A percentile compares a stretch with the other conserved stretches of the same genome.
These are phyloP conservation scores for Schrankia costaestrigalis DNA, from an alignment of 2,888 invertebrate genomes.

Conservation along the genomic window DNA sequence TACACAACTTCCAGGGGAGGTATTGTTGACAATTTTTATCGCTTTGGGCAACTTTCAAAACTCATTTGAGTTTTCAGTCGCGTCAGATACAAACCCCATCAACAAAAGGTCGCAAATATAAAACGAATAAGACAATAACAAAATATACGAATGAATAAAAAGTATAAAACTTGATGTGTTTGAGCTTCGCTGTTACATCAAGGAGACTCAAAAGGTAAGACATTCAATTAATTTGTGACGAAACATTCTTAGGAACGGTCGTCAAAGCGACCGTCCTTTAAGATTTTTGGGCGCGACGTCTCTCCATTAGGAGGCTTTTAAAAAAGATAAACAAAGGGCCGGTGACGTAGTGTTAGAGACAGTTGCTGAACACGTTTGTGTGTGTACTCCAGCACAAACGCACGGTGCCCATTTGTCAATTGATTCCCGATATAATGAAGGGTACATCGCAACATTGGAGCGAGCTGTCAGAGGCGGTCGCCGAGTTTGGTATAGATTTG, in stretches of 20 bases:
- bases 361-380: conserved; percentile 37
- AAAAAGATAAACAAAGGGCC: conserved; percentile 58
- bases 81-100: conserved; percentile 11
- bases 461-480: conserved; percentile 71
- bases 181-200: conserved; percentile 29
- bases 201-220: conserved; percentile 33
- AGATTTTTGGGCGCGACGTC: conserved; percentile 28
- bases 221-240: conserved; percentile 43
- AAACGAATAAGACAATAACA: conserved; percentile 20
- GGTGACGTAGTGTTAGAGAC: conserved; percentile 16
- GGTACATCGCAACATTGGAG: conserved; percentile 72
- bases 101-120: conserved; percentile 21
- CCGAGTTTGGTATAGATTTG: conserved; percentile 64
- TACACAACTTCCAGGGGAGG: no score
- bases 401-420: conserved; percentile 71
- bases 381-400: conserved; percentile 34
- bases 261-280: conserved; percentile 27
- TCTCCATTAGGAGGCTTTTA: conserved; percentile 48
- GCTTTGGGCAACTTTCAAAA: conserved; percentile 11
- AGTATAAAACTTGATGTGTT: conserved; percentile 24
- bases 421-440: conserved; percentile 79
- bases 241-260: conserved; percentile 34
- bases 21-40: conserved; percentile 2
- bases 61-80: conserved; percentile 14
- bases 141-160: conserved; percentile 12